Evolutionary conservation across 2,797 vertebrate genomes (phyloP).

Genomic region (Tiaroga cobitis): DNA sequence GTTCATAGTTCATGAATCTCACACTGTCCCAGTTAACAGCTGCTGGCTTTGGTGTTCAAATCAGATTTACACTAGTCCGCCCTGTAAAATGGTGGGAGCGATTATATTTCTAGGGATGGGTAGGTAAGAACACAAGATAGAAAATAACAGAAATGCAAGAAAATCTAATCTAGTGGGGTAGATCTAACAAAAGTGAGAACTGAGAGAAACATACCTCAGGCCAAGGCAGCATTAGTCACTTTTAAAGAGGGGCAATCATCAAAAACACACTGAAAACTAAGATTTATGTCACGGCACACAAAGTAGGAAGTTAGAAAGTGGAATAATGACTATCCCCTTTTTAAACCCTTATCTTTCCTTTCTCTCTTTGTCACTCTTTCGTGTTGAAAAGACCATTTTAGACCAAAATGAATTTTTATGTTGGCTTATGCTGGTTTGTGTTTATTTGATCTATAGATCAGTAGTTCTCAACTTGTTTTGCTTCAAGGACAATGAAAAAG

Average conservation of each 20-base stretch:
- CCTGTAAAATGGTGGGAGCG: not conserved
- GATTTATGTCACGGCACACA: slow-evolving; percentile 3
- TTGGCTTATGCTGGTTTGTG: not conserved
- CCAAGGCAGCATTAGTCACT: slow-evolving; percentile 14
- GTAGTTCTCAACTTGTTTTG: not conserved
- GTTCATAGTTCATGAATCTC: not conserved
- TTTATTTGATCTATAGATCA: not conserved
- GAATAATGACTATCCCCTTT: not conserved
- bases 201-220: slow-evolving; percentile 25
- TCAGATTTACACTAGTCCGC: not conserved
- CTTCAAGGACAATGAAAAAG: not conserved
- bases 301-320: not conserved
- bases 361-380: not conserved
- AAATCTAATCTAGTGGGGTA: not conserved
- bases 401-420: not conserved
- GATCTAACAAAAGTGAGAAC: slow-evolving; percentile 7
- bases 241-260: slow-evolving; percentile 17
- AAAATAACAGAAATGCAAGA: not conserved
- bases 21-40: not conserved
- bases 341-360: not conserved
- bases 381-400: not conserved
- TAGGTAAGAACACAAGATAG: not conserved
- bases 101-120: not conserved
- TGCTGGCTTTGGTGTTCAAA: not conserved
- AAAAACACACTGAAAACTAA: slow-evolving; percentile 36